Evolutionary conservation across 1,140 invertebrate species (phyloP).

Genomic region (Holcopasites calliopsidis): DNA sequence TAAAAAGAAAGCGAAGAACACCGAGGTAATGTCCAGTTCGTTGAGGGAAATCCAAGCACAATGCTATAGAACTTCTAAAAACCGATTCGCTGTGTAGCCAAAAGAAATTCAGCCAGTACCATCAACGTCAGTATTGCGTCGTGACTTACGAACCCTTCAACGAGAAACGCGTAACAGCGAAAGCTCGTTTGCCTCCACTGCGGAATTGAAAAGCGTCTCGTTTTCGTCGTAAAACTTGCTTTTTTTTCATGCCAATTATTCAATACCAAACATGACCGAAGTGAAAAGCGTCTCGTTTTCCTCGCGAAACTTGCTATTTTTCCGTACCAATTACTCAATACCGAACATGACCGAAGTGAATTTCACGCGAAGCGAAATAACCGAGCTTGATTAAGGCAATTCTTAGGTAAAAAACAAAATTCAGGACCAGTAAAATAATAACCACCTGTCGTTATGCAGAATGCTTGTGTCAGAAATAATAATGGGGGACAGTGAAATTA

Average conservation of each 20-base stretch:
- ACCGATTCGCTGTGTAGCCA: neutral
- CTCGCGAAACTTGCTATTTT: no score
- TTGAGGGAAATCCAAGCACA: neutral
- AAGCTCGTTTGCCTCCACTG: neutral
- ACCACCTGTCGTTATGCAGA: no score
- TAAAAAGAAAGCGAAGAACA: neutral
- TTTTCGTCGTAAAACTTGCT: neutral
- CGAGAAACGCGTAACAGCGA: neutral
- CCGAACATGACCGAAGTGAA: neutral
- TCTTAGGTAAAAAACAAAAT: neutral
- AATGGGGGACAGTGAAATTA: no score
- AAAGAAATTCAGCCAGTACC: neutral
- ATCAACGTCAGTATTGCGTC: neutral
- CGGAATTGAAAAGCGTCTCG: neutral
- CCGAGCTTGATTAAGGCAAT: neutral
- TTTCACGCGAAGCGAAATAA: neutral
- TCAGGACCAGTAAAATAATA: no score
- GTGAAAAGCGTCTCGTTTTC: no score
- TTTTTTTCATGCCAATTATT: no score
- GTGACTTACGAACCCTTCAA: neutral
- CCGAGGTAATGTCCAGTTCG: neutral
- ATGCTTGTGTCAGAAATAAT: no score
- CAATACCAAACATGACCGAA: no score
- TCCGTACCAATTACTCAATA: neutral
- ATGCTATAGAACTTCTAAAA: slow-evolving; percentile 12